Percentiles rank a stretch among this genome's conserved stretches.
These are phyloP conservation scores for Aspidapion aeneum DNA, from an alignment of 2,888 invertebrate genomes.

Conservation along the genomic window DNA sequence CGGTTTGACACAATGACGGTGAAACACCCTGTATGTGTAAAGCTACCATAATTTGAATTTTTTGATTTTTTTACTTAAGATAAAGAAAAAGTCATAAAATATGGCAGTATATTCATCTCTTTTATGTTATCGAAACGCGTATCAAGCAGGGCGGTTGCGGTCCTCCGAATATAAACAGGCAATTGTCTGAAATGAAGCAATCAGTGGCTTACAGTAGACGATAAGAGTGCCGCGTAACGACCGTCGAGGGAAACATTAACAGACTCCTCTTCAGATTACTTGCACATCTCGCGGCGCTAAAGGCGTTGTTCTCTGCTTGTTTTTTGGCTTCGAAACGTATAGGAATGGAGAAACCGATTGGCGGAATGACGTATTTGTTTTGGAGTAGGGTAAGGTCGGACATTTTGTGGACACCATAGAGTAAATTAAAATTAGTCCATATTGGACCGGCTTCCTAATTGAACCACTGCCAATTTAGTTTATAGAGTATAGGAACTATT, in stretches of 20 bases:
- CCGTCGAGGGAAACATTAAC: slow-evolving; percentile 51
- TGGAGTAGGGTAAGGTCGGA: not conserved
- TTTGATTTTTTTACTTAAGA: too few species aligned
- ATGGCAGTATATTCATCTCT: not conserved
- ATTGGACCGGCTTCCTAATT: too few species aligned
- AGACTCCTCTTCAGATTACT: slow-evolving; percentile 51
- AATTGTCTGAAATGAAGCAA: slow-evolving; percentile 53
- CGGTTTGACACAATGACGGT: too few species aligned
- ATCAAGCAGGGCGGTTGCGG: slow-evolving; percentile 44
- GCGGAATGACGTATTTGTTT: slow-evolving; percentile 4
- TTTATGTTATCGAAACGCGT: not conserved
- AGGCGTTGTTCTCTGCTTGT: slow-evolving; percentile 30
- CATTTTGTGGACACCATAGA: too few species aligned
- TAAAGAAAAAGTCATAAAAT: not conserved
- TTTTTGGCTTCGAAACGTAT: slow-evolving; percentile 2
- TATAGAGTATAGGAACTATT: too few species aligned
- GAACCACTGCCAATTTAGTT: too few species aligned
- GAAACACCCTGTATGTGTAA: too few species aligned
- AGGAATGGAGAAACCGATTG: not conserved
- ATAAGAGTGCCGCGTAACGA: slow-evolving; percentile 51
- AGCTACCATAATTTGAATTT: too few species aligned
- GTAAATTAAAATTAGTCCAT: too few species aligned
- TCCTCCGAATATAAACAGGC: slow-evolving; percentile 52
- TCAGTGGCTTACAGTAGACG: slow-evolving; percentile 49
- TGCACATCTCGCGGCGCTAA: slow-evolving; percentile 43